Base-by-base conservation (phyloP, 2,888 invertebrate species). In the Troglohyphantes excavatus region DNA sequence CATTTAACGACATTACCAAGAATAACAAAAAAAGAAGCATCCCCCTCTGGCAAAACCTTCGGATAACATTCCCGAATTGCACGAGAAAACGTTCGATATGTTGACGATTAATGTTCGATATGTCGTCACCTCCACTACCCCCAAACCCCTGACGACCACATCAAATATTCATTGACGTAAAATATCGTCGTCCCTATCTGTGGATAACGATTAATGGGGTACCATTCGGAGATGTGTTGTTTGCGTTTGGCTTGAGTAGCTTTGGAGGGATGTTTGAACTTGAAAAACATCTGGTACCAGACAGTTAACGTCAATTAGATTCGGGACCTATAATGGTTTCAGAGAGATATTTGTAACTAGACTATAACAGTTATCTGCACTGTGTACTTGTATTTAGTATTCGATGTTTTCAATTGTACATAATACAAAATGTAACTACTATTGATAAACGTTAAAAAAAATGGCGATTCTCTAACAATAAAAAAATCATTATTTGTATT, bases 111-210 rank as follows among this genome's bases (percentile, higher is more conserved):
- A 39, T 72, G 72, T 72, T 46, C 53, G 53, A 53, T 53, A n/a
- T 53, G 53, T 53, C 53, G 5, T 17, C 7, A 43, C 70, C 19
- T 26, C 23, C 65, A 53, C 53, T 21, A 27, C 33, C 59, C 29
- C 27, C 13, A 29, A 29, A 6, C 67, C 67, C 79, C 79, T 27
- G 68, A 46, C 79, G 79, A 68, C 53, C 46, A 9, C 29, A 68
- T 81, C 53, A 67, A 81, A 81, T 81, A 81, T 81, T 68, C 68
- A 67, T 81, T 23, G 67, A 23, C 33, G 27, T 81, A 81, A 68
- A 27, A 81, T 67, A 29, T 67, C 79, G 43, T 26, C 43, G 78
- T 27, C 2, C 29, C 19, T 76, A 29, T 61, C 61, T 61, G 19
- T 61, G 23, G 29, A n/a, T 46, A 5, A n/a, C 29, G 61, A 75